These are phyloP conservation scores for Myotis findleyi DNA, from an alignment of 2,797 vertebrate genomes.

Conservation along the genomic window DNA sequence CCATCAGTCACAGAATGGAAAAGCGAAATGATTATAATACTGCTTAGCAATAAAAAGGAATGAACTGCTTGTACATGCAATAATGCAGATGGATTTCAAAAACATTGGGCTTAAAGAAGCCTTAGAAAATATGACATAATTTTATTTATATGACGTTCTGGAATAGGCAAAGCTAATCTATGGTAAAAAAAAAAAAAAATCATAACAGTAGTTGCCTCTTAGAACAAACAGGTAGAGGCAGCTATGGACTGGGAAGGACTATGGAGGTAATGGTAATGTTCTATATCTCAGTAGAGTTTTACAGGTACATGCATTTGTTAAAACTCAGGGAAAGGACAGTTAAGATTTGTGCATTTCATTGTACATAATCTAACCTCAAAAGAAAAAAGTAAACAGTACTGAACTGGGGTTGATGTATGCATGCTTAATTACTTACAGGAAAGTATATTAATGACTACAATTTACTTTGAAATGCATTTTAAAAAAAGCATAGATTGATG, in stretches of 20 bases:
- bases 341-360: conserved; percentile 30
- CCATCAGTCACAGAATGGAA: conserved; percentile 1
- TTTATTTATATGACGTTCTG: conserved; percentile 41
- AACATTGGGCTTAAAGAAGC: conserved; percentile 19
- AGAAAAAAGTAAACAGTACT: conserved; percentile 32
- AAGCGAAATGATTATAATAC: conserved; percentile 35
- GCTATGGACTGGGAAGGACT: neutral
- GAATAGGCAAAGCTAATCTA: conserved; percentile 2
- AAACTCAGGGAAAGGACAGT: conserved; percentile 34
- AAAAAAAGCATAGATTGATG: conserved; percentile 37
- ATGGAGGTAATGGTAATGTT: neutral
- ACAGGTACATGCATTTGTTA: neutral
- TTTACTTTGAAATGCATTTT: conserved; percentile 46
- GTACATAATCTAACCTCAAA: conserved; percentile 38
- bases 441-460: conserved; percentile 16
- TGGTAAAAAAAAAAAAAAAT: neutral
- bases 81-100: conserved; percentile 7
- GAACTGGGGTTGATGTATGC: neutral
- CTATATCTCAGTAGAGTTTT: neutral
- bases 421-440: conserved; percentile 31
- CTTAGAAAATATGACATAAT: conserved; percentile 16
- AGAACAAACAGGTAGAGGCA: neutral
- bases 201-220: neutral
- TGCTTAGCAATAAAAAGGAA: conserved; percentile 49
- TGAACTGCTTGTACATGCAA: neutral